These are phyloP conservation scores for Lacerta bilineata DNA, from an alignment of 2,797 vertebrate species.

Conservation along the genomic window DNA sequence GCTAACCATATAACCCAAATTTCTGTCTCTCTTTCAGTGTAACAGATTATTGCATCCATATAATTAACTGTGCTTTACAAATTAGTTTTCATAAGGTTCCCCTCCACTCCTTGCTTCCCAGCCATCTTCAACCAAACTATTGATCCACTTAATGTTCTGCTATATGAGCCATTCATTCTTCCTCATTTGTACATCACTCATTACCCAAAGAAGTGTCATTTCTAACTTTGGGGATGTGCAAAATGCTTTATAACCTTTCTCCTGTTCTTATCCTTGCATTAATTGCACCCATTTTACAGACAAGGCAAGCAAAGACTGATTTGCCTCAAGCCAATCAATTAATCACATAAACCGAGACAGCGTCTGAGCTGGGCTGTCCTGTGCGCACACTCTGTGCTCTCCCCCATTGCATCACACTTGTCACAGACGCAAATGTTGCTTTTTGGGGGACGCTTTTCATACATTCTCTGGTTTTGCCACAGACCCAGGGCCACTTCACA, in stretches of 20 bases:
- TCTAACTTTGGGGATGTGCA: no score
- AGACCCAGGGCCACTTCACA: not conserved
- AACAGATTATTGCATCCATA: not conserved
- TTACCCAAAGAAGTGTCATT: not conserved
- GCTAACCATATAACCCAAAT: not conserved
- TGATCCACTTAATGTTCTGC: not conserved
- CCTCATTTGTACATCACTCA: not conserved
- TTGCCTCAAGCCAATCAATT: not conserved
- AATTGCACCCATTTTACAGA: not conserved
- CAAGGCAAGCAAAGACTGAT: not conserved
- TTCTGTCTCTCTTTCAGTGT: no score
- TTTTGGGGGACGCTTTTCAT: not conserved
- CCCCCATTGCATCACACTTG: not conserved
- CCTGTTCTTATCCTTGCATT: no score
- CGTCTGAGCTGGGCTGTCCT: not conserved
- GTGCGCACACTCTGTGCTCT: no score
- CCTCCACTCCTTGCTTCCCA: not conserved
- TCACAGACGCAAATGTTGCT: not conserved
- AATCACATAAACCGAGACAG: not conserved
- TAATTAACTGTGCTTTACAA: not conserved
- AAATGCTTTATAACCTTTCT: no score
- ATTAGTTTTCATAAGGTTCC: not conserved
- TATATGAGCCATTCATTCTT: not conserved
- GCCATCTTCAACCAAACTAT: not conserved
- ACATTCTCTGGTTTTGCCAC: not conserved